phyloP scores from a whole-genome alignment of 2,113 vertebrate species.

The Oenanthe melanoleuca region DNA sequence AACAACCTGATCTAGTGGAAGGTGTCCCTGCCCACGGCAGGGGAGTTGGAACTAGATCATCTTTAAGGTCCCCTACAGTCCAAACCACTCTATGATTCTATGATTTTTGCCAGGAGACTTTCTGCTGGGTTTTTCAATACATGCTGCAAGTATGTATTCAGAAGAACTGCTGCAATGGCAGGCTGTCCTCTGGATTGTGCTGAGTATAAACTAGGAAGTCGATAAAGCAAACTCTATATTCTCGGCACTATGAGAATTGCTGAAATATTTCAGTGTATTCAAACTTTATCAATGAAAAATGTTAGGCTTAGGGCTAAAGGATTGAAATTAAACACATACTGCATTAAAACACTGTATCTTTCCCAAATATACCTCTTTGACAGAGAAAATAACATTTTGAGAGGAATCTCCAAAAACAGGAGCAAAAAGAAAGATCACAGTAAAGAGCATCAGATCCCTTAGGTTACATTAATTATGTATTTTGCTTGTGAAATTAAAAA shows the following conservation, averaged over 20 bases:
- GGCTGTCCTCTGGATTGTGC: not conserved
- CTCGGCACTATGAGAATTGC: not conserved
- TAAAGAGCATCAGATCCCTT: not conserved
- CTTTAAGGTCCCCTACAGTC: not conserved
- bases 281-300: not conserved
- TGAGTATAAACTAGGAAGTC: not conserved
- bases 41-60: fast-evolving
- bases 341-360: not conserved
- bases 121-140: not conserved
- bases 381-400: not conserved
- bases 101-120: not conserved
- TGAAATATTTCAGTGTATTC: not conserved
- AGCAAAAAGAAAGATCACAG: not conserved
- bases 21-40: not conserved
- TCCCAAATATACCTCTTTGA: not conserved
- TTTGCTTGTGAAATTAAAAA: not conserved
- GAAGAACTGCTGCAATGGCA: not conserved
- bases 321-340: not conserved
- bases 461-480: not conserved
- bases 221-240: not conserved
- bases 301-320: not conserved
- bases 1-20: not conserved
- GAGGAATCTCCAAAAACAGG: not conserved
- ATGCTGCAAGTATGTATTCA: not conserved
- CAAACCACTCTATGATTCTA: not conserved